Evolutionary conservation across 2,888 invertebrate genomes (phyloP).

Genomic region (Xestoiulus laeticollis): DNA sequence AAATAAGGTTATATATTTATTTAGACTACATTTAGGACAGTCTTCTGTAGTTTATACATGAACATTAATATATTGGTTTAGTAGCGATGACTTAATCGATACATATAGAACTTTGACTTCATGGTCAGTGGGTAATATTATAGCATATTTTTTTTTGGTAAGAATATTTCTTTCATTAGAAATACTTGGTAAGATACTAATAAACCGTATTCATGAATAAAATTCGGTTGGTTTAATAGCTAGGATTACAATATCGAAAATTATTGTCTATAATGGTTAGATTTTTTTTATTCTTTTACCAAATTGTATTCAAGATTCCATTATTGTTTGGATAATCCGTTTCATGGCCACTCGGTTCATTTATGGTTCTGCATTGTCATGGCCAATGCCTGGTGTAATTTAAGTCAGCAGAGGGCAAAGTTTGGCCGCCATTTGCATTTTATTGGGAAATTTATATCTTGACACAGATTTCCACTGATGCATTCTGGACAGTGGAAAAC

Average conservation of each 20-base stretch:
- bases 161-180: neutral
- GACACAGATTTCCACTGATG: neutral
- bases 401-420: conserved; percentile 13
- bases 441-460: conserved; percentile 16
- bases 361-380: conserved; percentile 26
- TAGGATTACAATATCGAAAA: no score
- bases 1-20: no score
- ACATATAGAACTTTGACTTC: neutral
- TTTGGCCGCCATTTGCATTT: neutral
- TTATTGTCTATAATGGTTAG: neutral
- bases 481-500: neutral
- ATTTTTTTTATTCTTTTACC: neutral
- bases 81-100: no score
- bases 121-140: neutral
- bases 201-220: neutral
- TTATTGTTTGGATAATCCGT: neutral
- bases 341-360: neutral
- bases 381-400: neutral
- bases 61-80: no score
- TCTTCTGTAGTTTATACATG: neutral
- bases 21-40: no score
- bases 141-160: neutral
- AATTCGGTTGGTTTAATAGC: no score
- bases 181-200: neutral
- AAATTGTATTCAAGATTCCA: neutral